Base-by-base conservation (phyloP, 64 coral and sea anemone genomes). In the Stichodactyla helianthus region DNA sequence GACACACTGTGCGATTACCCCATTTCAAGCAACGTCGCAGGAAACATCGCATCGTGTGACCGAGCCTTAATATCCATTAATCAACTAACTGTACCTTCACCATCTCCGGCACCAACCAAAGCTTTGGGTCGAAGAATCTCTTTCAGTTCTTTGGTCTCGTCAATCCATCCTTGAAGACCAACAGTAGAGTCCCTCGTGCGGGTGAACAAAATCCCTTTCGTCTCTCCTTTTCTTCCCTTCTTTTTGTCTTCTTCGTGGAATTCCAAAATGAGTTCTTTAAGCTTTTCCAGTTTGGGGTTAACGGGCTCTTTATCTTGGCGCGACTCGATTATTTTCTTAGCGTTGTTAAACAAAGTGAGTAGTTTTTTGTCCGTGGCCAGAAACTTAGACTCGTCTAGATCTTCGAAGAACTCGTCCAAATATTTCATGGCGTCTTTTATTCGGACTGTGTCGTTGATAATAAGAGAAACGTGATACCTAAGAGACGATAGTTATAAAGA, bases 181-280 rank as follows among this genome's bases (percentile, higher is more conserved):
- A 28, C 77, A 13, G 94, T 95, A 50, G 91, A 95, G 52, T 93
- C 94, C 14, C 94, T 83, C 7, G 94, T 95, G 54, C 82, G 79
- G 13, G 91, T 95, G 28, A 95, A 95, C 13, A 95, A 27, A 26
- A 95, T 95, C 28, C 94, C 94, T 79, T 93, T 95, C 1, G 94
- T 60, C 56, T 84, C 83, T 55, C 28, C 59, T 14, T 58, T 35
- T 15, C 31, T 35, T 35, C 53, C 71, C 61, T 86, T 81, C 14
- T 20, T 28, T 84, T 58, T 28, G 55, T 84, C 83, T 58, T 84
- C 71, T 82, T 86, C 62, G 71, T 96, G 91, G 70, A 92, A 89
- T 9, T 87, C 26, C 52, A 93, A 55, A 71, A 96, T 50, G 35
- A 96, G 82, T 7, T 93, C 91, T 79, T 96, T 96, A 22, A 96